Evolutionary conservation across 1,140 invertebrate genomes (phyloP).

Genomic region (Laodelphax striatellus): DNA sequence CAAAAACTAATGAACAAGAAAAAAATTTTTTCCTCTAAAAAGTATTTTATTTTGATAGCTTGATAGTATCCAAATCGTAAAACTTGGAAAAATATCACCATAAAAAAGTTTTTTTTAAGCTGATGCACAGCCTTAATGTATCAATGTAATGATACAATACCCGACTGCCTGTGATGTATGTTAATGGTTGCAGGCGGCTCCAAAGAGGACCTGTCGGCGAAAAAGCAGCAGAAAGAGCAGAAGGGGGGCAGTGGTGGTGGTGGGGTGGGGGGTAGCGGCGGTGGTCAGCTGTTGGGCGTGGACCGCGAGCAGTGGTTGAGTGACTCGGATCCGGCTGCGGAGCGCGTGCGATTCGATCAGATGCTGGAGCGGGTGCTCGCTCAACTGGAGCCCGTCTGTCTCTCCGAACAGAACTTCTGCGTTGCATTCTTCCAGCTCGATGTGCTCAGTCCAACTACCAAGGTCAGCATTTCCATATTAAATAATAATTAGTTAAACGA

Average conservation of each 20-base stretch:
- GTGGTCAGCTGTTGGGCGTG: constrained; percentile 45
- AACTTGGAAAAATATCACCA: too few relatives aligned
- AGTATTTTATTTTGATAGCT: too few relatives aligned
- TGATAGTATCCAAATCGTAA: too few relatives aligned
- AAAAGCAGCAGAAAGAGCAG: constrained; percentile 24
- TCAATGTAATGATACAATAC: too few relatives aligned
- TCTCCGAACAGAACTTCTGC: constrained; percentile 93
- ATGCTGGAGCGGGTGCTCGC: constrained; percentile 71
- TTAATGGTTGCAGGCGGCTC: constrained; percentile 22
- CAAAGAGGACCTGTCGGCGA: constrained; percentile 28
- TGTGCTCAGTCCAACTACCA: constrained; percentile 35
- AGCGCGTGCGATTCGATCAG: constrained; percentile 50
- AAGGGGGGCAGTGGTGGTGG: constrained; percentile 12
- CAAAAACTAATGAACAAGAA: too few relatives aligned
- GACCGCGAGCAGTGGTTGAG: constrained; percentile 44
- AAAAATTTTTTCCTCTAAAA: too few relatives aligned
- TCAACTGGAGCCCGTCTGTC: constrained; percentile 82
- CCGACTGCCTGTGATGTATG: too few relatives aligned
- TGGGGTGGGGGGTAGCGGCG: constrained; percentile 44
- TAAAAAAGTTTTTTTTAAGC: too few relatives aligned
- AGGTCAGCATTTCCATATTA: constrained; percentile 24
- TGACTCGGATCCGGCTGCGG: constrained; percentile 40
- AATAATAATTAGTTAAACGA: too few relatives aligned
- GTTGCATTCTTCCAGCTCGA: constrained; percentile 86
- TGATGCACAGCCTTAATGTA: too few relatives aligned